Percentiles rank a stretch among this genome's conserved stretches.
Evolutionary conservation across 2,888 invertebrate genomes (phyloP).

Genomic region (Lysandra bellargus): DNA sequence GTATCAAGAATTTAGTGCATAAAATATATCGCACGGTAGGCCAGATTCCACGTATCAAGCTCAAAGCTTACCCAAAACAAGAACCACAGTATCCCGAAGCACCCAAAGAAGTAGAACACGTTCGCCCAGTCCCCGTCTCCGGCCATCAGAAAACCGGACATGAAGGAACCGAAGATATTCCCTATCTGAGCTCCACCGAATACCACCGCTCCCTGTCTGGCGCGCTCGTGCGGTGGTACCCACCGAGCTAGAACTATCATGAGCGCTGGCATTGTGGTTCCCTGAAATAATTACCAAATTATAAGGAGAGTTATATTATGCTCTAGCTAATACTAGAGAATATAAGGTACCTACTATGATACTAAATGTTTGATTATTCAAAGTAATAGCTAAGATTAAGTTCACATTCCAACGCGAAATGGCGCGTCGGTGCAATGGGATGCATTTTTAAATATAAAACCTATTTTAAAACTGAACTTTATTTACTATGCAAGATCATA

Average conservation of each 20-base stretch:
- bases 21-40: no score
- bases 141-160: conserved; percentile 78
- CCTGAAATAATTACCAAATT: conserved; percentile 62
- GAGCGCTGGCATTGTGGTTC: conserved; percentile 87
- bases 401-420: no score
- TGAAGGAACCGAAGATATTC: conserved; percentile 79
- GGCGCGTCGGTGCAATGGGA: no score
- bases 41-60: background rate
- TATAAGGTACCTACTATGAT: no score
- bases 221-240: conserved; percentile 82
- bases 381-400: no score
- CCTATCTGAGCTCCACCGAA: conserved; percentile 82
- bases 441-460: no score
- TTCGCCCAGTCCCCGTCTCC: conserved; percentile 78
- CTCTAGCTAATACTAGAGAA: no score
- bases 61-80: conserved; percentile 67
- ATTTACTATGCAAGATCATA: no score
- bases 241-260: conserved; percentile 82
- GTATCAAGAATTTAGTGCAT: no score
- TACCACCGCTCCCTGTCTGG: conserved; percentile 80
- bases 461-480: no score
- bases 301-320: no score
- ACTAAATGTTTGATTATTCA: no score
- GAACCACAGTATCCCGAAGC: conserved; percentile 80
- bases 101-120: conserved; percentile 82